Percentiles rank a stretch among this genome's conserved stretches.
Evolutionary conservation across 2,113 vertebrate genomes (phyloP).

Genomic region (Lophura nycthemera): DNA sequence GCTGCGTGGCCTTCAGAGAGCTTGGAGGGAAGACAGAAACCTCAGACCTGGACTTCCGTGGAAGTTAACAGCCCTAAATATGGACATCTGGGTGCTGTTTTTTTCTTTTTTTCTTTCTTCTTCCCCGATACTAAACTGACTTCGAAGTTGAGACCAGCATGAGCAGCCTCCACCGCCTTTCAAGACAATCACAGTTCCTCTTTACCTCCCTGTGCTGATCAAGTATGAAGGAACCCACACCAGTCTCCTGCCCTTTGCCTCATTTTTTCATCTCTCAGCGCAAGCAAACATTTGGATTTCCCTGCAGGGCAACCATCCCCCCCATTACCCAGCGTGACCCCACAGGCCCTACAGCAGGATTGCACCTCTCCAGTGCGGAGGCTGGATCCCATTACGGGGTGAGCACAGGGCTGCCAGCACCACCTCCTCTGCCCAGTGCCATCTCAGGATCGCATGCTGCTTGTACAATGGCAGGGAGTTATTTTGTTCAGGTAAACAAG

Average conservation of each 20-base stretch:
- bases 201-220: not conserved
- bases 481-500: conserved; percentile 28
- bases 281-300: not conserved
- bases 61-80: not conserved
- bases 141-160: not conserved
- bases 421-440: not conserved
- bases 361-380: not conserved
- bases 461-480: not conserved
- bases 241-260: too few relatives aligned
- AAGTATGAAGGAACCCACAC: too few relatives aligned
- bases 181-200: not conserved
- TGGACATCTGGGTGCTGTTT: not conserved
- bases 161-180: not conserved
- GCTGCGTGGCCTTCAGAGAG: not conserved
- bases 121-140: accelerated
- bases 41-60: not conserved
- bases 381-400: not conserved
- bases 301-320: not conserved
- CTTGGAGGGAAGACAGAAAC: conserved; percentile 38
- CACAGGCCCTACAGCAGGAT: not conserved
- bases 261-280: not conserved
- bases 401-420: not conserved
- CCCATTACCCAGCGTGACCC: not conserved
- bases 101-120: not conserved
- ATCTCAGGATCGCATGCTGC: not conserved